Percentiles rank a stretch among this genome's conserved stretches.
phyloP scores from a whole-genome alignment of 1,140 invertebrate genomes.

The Lordiphosa mommai region DNA sequence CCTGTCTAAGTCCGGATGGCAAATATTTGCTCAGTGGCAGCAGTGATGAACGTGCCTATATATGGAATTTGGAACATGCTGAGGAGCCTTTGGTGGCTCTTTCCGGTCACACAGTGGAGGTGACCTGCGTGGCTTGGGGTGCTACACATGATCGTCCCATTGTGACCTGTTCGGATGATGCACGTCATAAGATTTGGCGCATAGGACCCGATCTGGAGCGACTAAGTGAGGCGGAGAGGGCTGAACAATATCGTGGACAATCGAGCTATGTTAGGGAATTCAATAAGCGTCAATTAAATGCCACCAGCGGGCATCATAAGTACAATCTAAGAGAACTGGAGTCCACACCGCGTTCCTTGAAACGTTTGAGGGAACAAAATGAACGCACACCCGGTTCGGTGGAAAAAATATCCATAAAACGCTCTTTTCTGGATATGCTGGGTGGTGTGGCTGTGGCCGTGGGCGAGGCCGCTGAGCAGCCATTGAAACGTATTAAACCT shows the following conservation, averaged over 20 bases:
- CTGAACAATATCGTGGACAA: constrained; percentile 80
- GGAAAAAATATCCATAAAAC: constrained; percentile 58
- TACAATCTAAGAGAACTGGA: constrained; percentile 80
- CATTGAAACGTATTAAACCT: constrained; percentile 72
- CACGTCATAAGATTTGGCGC: constrained; percentile 88
- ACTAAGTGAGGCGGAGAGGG: constrained; percentile 79
- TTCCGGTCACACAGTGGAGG: constrained; percentile 88
- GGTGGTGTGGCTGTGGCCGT: constrained; percentile 19
- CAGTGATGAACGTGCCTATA: constrained; percentile 90
- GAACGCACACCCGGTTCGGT: constrained; percentile 69
- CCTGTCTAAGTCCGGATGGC: constrained; percentile 88
- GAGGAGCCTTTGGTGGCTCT: constrained; percentile 85
- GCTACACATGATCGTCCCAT: constrained; percentile 81
- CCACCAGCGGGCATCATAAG: constrained; percentile 50
- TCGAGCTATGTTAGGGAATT: constrained; percentile 80
- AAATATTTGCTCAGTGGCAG: constrained; percentile 91
- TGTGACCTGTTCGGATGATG: constrained; percentile 91
- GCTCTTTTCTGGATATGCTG: constrained; percentile 71
- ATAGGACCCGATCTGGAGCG: constrained; percentile 81
- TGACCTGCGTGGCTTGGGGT: constrained; percentile 91
- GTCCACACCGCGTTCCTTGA: constrained; percentile 80
- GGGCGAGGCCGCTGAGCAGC: constrained; percentile 26
- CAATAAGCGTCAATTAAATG: background rate
- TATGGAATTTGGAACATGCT: constrained; percentile 87
- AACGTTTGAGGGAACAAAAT: constrained; percentile 77